Percentiles rank a stretch among this genome's conserved stretches.
phyloP scores from a whole-genome alignment of 2,797 vertebrate species.

The Tokudaia muenninki region DNA sequence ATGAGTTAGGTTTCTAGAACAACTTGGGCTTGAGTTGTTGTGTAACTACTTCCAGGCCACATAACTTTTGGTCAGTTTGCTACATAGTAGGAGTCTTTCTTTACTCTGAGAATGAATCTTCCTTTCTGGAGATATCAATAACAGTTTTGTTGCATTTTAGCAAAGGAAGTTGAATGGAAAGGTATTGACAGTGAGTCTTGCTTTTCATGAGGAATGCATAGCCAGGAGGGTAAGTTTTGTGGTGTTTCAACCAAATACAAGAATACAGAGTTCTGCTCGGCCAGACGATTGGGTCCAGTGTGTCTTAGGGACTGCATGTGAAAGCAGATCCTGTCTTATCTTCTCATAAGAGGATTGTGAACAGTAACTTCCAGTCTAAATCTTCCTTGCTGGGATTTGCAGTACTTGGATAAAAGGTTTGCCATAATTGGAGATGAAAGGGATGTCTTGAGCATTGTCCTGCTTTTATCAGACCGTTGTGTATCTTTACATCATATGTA shows the following conservation, averaged over 20 bases:
- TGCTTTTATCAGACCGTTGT: conserved; percentile 17
- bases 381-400: conserved; percentile 51
- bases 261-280: background rate
- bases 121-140: background rate
- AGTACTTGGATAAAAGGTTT: conserved; percentile 15
- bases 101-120: background rate
- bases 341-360: conserved; percentile 51
- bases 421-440: conserved; percentile 47
- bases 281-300: background rate
- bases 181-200: background rate
- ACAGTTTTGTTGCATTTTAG: background rate
- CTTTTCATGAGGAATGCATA: background rate
- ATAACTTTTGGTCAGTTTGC: background rate
- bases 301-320: background rate
- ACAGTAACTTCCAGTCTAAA: conserved; percentile 6
- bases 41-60: background rate
- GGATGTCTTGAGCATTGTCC: background rate
- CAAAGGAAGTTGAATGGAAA: background rate
- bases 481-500: background rate
- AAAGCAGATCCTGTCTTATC: conserved; percentile 70
- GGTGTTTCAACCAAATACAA: conserved; percentile 34
- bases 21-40: background rate
- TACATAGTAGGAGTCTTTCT: background rate
- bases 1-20: conserved; percentile 24
- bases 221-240: background rate